A percentile compares a stretch with the other conserved stretches of the same genome.
Evolutionary conservation across 2,113 vertebrate species (phyloP).

Genomic region (Cygnus buccinator): DNA sequence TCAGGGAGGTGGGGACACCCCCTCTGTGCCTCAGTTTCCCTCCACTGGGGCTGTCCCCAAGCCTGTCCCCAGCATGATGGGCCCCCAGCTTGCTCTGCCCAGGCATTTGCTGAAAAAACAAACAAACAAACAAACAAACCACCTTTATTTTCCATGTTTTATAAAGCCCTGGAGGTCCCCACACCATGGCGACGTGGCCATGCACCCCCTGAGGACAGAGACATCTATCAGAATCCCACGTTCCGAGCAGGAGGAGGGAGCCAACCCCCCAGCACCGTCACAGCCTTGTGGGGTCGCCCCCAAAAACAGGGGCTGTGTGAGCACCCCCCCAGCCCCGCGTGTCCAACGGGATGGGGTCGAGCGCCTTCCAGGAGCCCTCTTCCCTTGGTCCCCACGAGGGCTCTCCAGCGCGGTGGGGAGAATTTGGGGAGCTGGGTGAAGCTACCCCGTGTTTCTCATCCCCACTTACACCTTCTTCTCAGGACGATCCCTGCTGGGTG

Average conservation of each 20-base stretch:
- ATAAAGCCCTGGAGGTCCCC: background rate
- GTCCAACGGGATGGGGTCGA: background rate
- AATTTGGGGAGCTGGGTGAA: fast-evolving
- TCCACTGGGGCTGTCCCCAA: fast-evolving
- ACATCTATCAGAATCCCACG: fast-evolving
- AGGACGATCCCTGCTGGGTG: background rate
- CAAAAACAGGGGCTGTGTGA: fast-evolving
- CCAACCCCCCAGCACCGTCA: background rate
- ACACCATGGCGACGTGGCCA: fast-evolving
- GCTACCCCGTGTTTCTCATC: background rate
- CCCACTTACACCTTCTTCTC: background rate
- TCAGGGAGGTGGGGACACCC: background rate
- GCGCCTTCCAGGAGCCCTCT: background rate
- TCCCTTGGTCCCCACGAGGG: background rate
- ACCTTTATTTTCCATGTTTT: background rate
- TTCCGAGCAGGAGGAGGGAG: background rate
- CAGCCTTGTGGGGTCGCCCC: fast-evolving
- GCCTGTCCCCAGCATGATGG: fast-evolving
- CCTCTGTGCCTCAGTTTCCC: background rate
- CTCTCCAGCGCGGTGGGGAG: fast-evolving
- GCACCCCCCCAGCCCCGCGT: background rate
- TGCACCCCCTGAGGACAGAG: fast-evolving
- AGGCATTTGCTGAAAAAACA: background rate
- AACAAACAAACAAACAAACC: no score
- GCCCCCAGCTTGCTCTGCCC: background rate